Base-by-base conservation (phyloP, 2,888 invertebrate species). In the Archips crataeganus region DNA sequence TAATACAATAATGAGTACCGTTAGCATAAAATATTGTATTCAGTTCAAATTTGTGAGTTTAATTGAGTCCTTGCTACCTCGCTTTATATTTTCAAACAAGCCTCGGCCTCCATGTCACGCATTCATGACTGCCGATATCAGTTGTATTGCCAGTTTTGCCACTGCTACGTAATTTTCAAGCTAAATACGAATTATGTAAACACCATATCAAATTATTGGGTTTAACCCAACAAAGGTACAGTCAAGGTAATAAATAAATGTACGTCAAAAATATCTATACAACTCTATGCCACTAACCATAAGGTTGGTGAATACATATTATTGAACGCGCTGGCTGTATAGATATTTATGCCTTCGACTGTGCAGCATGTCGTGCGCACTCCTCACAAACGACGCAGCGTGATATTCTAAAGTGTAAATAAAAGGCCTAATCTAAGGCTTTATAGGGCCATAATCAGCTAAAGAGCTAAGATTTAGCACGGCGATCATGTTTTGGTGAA, bases 401-500 rank as follows among this genome's bases (percentile, higher is more conserved):
- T 36, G 65, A 45, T 39, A 45, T 32, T 10, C 42, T 5, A 34
- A 32, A 9, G 34, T 49, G 34, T 47, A 34, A 64, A 15, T 49
- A 13, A 49, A 45, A 64, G 47, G 23, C 45, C 23, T 23, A 23
- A 23, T 23, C 23, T 23, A 45, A 45, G 62, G 23, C 9, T 61
- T 9, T 54, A 60, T 59, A 13, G 47, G 64, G 47, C 64, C 59
- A 49, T 71, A 34, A 54, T 47, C 3, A 32, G n/a, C 66, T 34
- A 67, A 32, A 54, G 62, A 45, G 39, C 60, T 49, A 15, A 54
- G n/a, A 47, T 39, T 61, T 61, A 32, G 54, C 62, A 49, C 36
- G 49, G 11, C 47, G 36, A 13, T 15, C 32, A 73, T 61, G n/a
- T 67, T 39, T 67, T 68, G 57, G 49, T 69, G 6, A 39, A 57